Evolutionary conservation across 2,113 vertebrate genomes (phyloP).

Genomic region (Zapus hudsonius): DNA sequence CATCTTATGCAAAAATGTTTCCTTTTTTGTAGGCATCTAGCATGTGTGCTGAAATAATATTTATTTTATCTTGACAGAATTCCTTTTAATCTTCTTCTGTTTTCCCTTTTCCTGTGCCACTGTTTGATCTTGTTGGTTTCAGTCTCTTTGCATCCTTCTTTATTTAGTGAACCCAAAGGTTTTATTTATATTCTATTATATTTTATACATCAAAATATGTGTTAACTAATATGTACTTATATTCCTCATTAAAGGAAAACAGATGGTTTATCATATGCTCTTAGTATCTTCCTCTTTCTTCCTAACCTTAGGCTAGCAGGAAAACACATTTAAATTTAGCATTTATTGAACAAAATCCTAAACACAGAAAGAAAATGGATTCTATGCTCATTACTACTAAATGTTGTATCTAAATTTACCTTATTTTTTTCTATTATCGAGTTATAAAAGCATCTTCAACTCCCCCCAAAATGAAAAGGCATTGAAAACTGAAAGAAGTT

Average conservation of each 20-base stretch:
- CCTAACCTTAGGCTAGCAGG: background rate
- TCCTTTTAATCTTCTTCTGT: background rate
- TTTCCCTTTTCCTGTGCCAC: background rate
- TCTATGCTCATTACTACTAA: conserved; percentile 28
- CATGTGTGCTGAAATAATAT: background rate
- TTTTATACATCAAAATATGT: background rate
- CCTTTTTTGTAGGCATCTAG: background rate
- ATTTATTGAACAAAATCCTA: background rate
- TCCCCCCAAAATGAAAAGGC: background rate
- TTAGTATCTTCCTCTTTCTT: conserved; percentile 16
- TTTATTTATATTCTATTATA: background rate
- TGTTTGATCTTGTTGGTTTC: conserved; percentile 7
- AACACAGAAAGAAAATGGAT: background rate
- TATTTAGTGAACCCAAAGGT: background rate
- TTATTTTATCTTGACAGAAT: background rate
- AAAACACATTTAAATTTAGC: conserved; percentile 1
- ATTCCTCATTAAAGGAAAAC: background rate
- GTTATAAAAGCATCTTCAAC: background rate
- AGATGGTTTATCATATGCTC: background rate
- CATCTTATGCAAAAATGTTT: background rate
- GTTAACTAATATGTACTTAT: conserved; percentile 34
- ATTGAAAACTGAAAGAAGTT: background rate
- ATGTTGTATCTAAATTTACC: background rate
- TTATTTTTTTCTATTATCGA: background rate
- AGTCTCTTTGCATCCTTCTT: background rate